Evolutionary conservation across 2,113 vertebrate genomes (phyloP).

Genomic region (Corvus hawaiiensis): DNA sequence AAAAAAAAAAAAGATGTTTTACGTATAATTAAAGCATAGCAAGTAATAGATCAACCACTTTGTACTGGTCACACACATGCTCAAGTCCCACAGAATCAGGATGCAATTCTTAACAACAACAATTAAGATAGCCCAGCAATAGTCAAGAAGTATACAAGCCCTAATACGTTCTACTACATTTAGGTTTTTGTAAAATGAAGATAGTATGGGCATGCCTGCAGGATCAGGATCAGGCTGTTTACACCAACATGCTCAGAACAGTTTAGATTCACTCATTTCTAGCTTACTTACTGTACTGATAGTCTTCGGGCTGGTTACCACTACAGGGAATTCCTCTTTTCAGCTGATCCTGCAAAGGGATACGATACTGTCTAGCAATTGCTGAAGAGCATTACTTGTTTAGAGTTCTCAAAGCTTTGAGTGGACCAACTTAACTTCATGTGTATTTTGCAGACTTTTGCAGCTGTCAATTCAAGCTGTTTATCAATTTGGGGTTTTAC

Average conservation of each 20-base stretch:
- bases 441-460: neutral
- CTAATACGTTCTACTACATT: neutral
- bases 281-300: constrained; percentile 85
- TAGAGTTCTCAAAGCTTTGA: neutral
- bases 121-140: neutral
- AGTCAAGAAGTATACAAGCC: neutral
- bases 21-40: neutral
- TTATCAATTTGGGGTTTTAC: neutral
- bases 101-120: neutral
- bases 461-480: neutral
- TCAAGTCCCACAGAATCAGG: neutral
- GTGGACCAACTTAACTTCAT: neutral
- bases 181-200: neutral
- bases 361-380: neutral
- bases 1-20: constrained; percentile 10
- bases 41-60: neutral
- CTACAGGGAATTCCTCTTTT: constrained; percentile 81
- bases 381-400: neutral
- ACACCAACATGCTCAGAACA: neutral
- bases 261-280: neutral
- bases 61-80: rapidly evolving
- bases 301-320: constrained; percentile 65
- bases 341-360: constrained; percentile 73
- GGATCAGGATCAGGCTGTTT: neutral
- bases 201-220: neutral